phyloP scores from a whole-genome alignment of 1,140 invertebrate species.

The Ganaspis sp. region DNA sequence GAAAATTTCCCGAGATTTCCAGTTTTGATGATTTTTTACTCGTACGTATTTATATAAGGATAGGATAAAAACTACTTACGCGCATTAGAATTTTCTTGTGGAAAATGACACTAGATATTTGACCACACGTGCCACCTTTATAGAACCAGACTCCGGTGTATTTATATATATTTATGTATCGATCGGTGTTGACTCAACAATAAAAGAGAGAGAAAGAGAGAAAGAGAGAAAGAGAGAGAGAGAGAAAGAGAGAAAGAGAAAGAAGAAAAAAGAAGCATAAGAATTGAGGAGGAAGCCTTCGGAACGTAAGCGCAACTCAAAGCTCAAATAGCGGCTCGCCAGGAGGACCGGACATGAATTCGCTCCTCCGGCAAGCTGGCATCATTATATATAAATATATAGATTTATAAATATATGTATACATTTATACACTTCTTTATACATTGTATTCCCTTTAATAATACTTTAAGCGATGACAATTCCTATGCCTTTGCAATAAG shows the following conservation, averaged over 20 bases:
- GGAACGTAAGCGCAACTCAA: slow-evolving; percentile 72
- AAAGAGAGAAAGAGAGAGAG: slow-evolving; percentile 49
- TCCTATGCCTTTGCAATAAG: slow-evolving; percentile 68
- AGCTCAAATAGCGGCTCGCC: slow-evolving; percentile 76
- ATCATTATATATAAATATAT: slow-evolving; percentile 68
- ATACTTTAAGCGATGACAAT: slow-evolving; percentile 64
- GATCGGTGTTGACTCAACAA: slow-evolving; percentile 46
- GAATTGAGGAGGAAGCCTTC: slow-evolving; percentile 50
- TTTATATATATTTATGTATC: slow-evolving; percentile 44
- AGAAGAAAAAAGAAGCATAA: slow-evolving; percentile 44
- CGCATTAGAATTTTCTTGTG: slow-evolving; percentile 29
- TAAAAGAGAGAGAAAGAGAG: slow-evolving; percentile 49
- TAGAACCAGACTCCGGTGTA: slow-evolving; percentile 23
- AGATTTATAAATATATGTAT: slow-evolving; percentile 48
- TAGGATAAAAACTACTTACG: slow-evolving; percentile 12
- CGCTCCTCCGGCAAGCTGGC: slow-evolving; percentile 77
- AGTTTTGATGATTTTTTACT: slow-evolving; percentile 4
- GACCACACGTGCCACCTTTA: slow-evolving; percentile 43
- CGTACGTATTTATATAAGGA: not conserved
- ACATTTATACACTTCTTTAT: slow-evolving; percentile 72
- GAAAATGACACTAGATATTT: slow-evolving; percentile 22
- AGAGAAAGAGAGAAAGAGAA: slow-evolving; percentile 47
- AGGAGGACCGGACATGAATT: slow-evolving; percentile 74
- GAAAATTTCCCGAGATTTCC: not conserved
- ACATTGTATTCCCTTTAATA: slow-evolving; percentile 69